These are phyloP conservation scores for Caenorhabditis plicata DNA, from an alignment of 2,888 invertebrate species.

Conservation along the genomic window DNA sequence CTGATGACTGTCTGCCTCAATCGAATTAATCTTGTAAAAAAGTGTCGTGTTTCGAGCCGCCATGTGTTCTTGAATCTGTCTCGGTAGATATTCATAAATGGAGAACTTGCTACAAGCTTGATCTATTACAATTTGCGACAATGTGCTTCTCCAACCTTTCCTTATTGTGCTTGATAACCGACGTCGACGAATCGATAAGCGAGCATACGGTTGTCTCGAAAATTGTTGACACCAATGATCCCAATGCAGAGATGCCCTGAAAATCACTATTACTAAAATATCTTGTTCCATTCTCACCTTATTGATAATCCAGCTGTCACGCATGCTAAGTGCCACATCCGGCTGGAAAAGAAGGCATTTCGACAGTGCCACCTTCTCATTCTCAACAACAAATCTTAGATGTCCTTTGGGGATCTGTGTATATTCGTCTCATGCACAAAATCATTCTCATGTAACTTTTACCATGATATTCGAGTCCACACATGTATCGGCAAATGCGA, in stretches of 20 bases:
- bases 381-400: conserved; percentile 30
- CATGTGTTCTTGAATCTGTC: conserved; percentile 53
- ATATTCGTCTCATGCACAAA: too few relatives aligned
- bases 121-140: background rate
- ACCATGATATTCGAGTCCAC: conserved; percentile 41
- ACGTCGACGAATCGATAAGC: conserved; percentile 13
- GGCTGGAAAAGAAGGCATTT: conserved; percentile 28
- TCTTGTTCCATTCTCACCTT: conserved; percentile 7
- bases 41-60: conserved; percentile 35
- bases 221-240: conserved; percentile 20
- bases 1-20: conserved; percentile 52
- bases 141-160: conserved; percentile 2
- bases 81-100: conserved; percentile 47
- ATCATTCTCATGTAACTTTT: too few relatives aligned
- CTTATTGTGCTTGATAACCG: conserved; percentile 16
- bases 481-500: conserved; percentile 40
- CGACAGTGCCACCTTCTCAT: conserved; percentile 30
- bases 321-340: conserved; percentile 18
- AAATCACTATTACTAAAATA: background rate
- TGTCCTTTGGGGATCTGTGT: conserved; percentile 36
- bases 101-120: conserved; percentile 50
- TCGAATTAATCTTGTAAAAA: conserved; percentile 33
- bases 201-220: conserved; percentile 27
- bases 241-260: conserved; percentile 27
- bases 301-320: conserved; percentile 32